Base-by-base conservation (phyloP, 2,113 vertebrate species). In the Gobiocypris rarus region DNA sequence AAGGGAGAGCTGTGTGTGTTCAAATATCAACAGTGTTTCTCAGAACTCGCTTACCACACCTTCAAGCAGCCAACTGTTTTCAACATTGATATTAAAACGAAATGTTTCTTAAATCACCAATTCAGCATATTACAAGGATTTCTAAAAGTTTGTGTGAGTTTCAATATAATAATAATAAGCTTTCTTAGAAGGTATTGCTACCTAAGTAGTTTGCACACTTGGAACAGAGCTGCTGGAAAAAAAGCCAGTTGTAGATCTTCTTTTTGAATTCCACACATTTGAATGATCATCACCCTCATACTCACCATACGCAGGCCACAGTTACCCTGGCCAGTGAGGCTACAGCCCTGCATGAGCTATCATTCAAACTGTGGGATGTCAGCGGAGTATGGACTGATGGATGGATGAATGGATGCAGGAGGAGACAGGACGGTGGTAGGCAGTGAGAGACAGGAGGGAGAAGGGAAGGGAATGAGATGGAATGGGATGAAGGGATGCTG, bases 401-500 rank as follows among this genome's bases (percentile, higher is more conserved):
- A 31, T 31, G 31, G 59, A 61, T 28, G 84, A 73, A 31, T 41
- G 43, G 73, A 81, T 86, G 87, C 31, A 54, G 88, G 73, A 73
- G 84, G 84, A 86, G 76, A 85, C 3, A 75, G 84, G 82, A 74
- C 76, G 88, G 71, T 34, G 83, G 70, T 17, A 77, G 86, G 77
- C 69, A 88, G 77, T 89, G 85, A 86, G 84, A 80, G 84, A 84
- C 78, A 90, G 83, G 85, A 17, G 85, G 71, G 85, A 80, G 80
- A 85, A 87, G 87, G 88, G 69, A 79, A 61, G 13, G 65, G 90
- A 83, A 83, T 85, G 87, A 86, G 85, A 85, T 85, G 89, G 85
- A 84, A 82, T 83, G 89, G 67, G 59, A 89, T 83, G 86, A 86
- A 69, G 11, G 81, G 69, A 54, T 71, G 61, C 65, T 78, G 22